Base-by-base conservation (phyloP, 2,888 invertebrate species). In the Nemurella pictetii region DNA sequence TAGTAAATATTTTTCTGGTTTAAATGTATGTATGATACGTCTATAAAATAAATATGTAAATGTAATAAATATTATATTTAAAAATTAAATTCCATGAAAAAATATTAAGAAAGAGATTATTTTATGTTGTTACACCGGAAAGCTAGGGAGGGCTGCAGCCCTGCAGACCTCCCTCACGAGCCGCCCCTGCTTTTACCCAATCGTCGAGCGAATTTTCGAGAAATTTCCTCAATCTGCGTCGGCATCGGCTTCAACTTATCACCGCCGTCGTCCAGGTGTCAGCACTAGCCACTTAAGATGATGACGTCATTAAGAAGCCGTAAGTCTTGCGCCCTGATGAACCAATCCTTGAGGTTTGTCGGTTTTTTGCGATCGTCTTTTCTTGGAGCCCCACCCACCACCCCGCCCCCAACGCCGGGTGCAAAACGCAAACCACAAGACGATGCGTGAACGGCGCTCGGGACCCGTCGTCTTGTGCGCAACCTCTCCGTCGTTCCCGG, bases 281-380 rank as follows among this genome's bases (percentile, higher is more conserved):
- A 82, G 82, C 82, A 82, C 82, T 82, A 12, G 36, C 25, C 80
- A 80, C 35, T 55, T 80, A 35, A 75, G 55, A 55, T 28, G n/a
- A 72, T 82, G 26, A 82, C 82, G 28, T 82, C 82, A 72, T 36
- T 27, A 26, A 26, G 80, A 35, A 4, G 28, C 35, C 80, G 32
- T 35, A 35, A 30, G 82, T 28, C 82, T 36, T 82, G 82, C 82
- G 82, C 82, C 72, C 28, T 82, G 82, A 28, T 55, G 55, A 20
- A 55, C 82, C 82, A 82, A 82, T 82, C 82, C 82, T 82, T 82
- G 82, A 82, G 82, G 82, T 82, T 82, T 82, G 72, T 82, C 72
- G 55, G 29, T 82, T 82, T 82, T 82, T 55, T 72, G 82, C 55
- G 82, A 82, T 82, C 82, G 82, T 72, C 72, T 82, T 82, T 82